Evolutionary conservation across 2,113 vertebrate species (phyloP).

Genomic region (Coptodon bakossiorum): DNA sequence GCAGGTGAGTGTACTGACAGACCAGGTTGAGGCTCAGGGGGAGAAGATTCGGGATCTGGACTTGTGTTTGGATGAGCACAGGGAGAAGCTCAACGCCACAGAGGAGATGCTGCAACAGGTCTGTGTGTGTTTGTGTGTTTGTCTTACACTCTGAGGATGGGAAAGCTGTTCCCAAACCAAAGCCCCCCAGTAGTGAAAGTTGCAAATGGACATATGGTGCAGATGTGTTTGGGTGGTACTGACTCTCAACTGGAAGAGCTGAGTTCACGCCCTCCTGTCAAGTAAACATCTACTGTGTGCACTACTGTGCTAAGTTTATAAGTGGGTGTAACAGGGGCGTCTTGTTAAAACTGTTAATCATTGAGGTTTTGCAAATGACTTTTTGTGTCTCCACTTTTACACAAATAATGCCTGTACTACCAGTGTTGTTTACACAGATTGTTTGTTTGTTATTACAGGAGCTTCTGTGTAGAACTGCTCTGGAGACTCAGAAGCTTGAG

Average conservation of each 20-base stretch:
- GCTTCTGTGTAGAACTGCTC: slow-evolving; percentile 83
- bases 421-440: not conserved
- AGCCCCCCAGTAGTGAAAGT: not conserved
- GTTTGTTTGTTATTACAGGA: slow-evolving; percentile 71
- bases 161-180: not conserved
- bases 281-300: not conserved
- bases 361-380: not conserved
- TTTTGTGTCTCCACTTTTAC: not conserved
- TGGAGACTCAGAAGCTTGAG: slow-evolving; percentile 93
- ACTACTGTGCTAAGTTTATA: not conserved
- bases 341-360: not conserved
- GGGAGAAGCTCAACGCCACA: slow-evolving; percentile 90
- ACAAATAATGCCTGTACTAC: not conserved
- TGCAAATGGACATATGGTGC: not conserved
- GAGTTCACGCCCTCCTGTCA: not conserved
- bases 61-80: slow-evolving; percentile 91
- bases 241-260: not conserved
- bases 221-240: not conserved
- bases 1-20: slow-evolving; percentile 95
- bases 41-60: slow-evolving; percentile 98
- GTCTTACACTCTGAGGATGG: not conserved
- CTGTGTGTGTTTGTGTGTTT: not conserved
- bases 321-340: rapidly evolving
- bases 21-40: slow-evolving; percentile 97
- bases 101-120: slow-evolving; percentile 99